phyloP scores from a whole-genome alignment of 1,140 invertebrate species.

The Euglossa dilemma region DNA sequence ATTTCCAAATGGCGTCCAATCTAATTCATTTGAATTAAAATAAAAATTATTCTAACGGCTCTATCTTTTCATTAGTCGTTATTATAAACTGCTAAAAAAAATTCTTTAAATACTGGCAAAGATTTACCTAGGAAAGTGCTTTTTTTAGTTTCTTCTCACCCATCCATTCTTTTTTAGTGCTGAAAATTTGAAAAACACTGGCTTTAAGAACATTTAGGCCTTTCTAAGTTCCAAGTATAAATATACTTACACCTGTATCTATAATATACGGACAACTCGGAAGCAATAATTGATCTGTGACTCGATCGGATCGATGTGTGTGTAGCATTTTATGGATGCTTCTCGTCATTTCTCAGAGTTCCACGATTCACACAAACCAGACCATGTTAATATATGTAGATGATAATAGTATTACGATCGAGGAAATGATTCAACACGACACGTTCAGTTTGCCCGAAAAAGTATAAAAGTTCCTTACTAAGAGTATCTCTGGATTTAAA shows the following conservation, averaged over 20 bases:
- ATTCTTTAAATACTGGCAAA: conserved; percentile 8
- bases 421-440: conserved; percentile 12
- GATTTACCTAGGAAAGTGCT: conserved; percentile 1
- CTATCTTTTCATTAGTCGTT: background rate
- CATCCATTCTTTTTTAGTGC: conserved; percentile 18
- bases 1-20: conserved; percentile 1
- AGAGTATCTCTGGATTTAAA: conserved; percentile 29
- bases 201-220: conserved; percentile 44
- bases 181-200: conserved; percentile 43
- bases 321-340: conserved; percentile 7
- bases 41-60: background rate
- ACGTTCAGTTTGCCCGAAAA: conserved; percentile 10
- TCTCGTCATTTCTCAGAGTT: conserved; percentile 3
- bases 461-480: conserved; percentile 24
- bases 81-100: background rate
- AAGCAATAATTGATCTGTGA: conserved; percentile 37
- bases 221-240: conserved; percentile 42
- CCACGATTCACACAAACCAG: background rate
- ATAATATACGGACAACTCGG: conserved; percentile 37
- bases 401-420: conserved; percentile 9
- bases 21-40: background rate
- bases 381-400: background rate
- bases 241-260: conserved; percentile 48
- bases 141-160: conserved; percentile 7
- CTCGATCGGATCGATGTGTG: conserved; percentile 11